Percentiles rank a stretch among this genome's conserved stretches.
Evolutionary conservation across 1,140 invertebrate species (phyloP).

Genomic region (Whitmania pigra): DNA sequence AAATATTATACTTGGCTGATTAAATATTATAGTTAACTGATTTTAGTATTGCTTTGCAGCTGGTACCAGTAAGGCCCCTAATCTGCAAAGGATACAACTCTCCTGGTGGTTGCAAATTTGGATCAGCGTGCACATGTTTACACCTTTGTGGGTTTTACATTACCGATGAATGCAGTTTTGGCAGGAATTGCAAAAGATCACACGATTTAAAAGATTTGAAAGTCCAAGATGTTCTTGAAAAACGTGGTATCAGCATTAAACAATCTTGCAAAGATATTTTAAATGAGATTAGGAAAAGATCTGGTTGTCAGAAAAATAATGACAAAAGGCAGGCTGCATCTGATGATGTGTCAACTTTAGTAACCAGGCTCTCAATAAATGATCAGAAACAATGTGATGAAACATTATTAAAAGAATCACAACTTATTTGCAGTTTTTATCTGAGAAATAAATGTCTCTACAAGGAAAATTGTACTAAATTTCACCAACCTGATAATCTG

Average conservation of each 20-base stretch:
- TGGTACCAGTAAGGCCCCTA: neutral
- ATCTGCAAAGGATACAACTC: constrained; percentile 18
- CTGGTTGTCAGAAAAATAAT: neutral
- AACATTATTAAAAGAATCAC: neutral
- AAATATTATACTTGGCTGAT: too few relatives aligned
- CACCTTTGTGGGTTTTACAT: constrained; percentile 16
- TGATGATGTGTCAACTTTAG: neutral
- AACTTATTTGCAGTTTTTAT: neutral
- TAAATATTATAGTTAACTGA: too few relatives aligned
- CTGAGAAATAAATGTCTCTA: constrained; percentile 7
- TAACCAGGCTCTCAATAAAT: too few relatives aligned
- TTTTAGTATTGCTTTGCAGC: too few relatives aligned
- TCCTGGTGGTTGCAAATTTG: neutral
- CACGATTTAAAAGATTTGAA: constrained; percentile 16
- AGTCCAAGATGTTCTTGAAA: constrained; percentile 7
- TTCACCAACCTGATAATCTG: neutral
- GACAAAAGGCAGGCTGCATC: neutral
- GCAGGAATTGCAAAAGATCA: constrained; percentile 19
- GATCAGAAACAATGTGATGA: too few relatives aligned
- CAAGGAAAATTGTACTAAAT: neutral
- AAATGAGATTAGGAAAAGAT: neutral
- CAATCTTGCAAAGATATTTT: constrained; percentile 10
- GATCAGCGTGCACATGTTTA: neutral
- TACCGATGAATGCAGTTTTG: constrained; percentile 15
- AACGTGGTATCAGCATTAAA: constrained; percentile 10